A percentile compares a stretch with the other conserved stretches of the same genome.
Conservation (phyloP, 2,113 vertebrate species). For the Aix galericulata region DNA sequence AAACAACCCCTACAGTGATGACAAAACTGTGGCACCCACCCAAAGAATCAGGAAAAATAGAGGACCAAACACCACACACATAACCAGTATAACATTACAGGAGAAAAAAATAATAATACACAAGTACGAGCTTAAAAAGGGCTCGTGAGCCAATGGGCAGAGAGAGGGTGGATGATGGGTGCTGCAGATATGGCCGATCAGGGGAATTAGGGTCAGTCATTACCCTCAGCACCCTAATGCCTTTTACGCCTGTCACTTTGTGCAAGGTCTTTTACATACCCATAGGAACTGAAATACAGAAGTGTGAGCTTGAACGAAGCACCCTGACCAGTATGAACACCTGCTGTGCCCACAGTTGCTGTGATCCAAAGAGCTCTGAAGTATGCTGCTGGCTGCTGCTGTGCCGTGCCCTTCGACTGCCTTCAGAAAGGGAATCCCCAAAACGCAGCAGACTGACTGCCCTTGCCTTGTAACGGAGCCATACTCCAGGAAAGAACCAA, state of each 20-base stretch:
- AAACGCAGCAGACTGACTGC: accelerated
- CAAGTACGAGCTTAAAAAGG: not conserved
- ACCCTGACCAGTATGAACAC: not conserved
- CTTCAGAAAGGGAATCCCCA: not conserved
- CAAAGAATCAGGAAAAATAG: no score
- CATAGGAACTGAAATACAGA: accelerated
- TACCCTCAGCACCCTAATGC: not conserved
- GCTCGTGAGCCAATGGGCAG: not conserved
- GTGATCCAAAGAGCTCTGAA: not conserved
- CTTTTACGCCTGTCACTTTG: not conserved
- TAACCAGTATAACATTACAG: accelerated
- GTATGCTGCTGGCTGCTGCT: not conserved
- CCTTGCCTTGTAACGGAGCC: not conserved
- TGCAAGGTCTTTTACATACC: not conserved
- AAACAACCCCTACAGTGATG: accelerated
- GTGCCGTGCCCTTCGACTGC: not conserved
- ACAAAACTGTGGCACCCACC: accelerated
- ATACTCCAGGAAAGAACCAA: not conserved
- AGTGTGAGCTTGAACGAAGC: not conserved
- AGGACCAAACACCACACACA: accelerated
- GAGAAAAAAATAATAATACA: accelerated
- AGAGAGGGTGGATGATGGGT: no score
- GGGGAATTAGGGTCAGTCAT: not conserved
- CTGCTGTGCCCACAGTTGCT: accelerated
- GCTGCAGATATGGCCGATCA: not conserved